Conservation (phyloP, 2,113 vertebrate species). For the Crotalus tigris region DNA sequence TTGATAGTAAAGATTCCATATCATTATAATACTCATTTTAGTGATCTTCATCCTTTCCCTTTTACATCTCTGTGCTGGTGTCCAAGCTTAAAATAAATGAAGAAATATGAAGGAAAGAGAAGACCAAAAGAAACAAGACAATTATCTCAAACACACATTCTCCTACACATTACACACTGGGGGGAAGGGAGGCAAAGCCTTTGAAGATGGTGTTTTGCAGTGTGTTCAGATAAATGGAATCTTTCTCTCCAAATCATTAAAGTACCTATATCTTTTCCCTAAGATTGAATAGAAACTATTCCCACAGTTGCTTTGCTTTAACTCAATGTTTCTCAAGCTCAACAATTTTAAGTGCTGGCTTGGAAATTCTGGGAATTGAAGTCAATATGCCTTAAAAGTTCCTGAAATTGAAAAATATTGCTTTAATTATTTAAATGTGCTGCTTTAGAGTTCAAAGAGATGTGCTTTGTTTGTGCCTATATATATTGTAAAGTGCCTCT, state of each 20-base stretch:
- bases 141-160: not conserved
- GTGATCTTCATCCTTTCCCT: not conserved
- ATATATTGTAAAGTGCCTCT: not conserved
- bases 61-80: not conserved
- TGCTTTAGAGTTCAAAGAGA: not conserved
- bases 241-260: not conserved
- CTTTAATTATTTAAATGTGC: not conserved
- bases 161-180: not conserved
- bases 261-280: not conserved
- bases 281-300: not conserved
- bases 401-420: not conserved
- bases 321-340: not conserved
- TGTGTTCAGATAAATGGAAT: not conserved
- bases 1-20: not conserved
- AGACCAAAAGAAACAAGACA: not conserved
- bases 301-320: not conserved
- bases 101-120: not conserved
- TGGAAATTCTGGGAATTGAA: not conserved
- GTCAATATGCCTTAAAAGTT: not conserved
- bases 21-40: not conserved
- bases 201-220: not conserved
- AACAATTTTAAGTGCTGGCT: not conserved
- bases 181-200: not conserved
- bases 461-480: not conserved
- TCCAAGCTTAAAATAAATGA: not conserved